Base-by-base conservation (phyloP, 2,888 invertebrate species). In the Branchipolynoe longqiensis region DNA sequence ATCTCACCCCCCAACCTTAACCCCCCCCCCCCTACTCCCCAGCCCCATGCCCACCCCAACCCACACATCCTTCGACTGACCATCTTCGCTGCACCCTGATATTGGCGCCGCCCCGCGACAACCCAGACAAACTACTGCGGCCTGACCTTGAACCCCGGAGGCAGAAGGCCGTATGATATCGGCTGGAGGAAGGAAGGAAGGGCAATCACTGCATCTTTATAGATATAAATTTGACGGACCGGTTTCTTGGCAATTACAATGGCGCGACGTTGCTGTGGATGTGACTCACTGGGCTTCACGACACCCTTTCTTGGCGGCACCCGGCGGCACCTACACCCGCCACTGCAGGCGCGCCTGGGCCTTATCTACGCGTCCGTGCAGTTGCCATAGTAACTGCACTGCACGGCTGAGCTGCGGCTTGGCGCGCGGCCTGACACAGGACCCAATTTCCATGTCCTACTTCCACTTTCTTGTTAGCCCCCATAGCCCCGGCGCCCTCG, bases 381-480 rank as follows among this genome's bases (percentile, higher is more conserved):
- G 69, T 69, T 69, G 69, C 69, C 69, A 69, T 69, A 69, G 69
- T 36, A 8, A 69, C 69, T 31, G 62, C 31, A 31, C 12, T 14
- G 18, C 36, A 12, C 14, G 36, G 36, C 8, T 8, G 8, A 18
- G 8, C 48, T 12, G 48, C 48, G 18, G 8, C 8, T 48, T 48
- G 8, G 8, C 48, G 18, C 22, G 38, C 22, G 33, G 1, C 69
- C 69, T n/a, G 69, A 25, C 36, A 8, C 69, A 1, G 69, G 69
- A 18, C n/a, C 36, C 69, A 1, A 33, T 69, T 69, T 36, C 69
- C 69, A 12, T 69, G 69, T 12, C 69, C 69, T 69, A 69, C 69
- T 69, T 69, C 33, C 36, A 69, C 38, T 69, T 69, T 69, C 69
- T 69, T 69, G 38, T 69, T 69, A 69, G 14, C 69, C 33, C 1